Percentiles rank a stretch among this genome's conserved stretches.
phyloP scores from a whole-genome alignment of 2,113 vertebrate species.

The Xyliphius kryptos region DNA sequence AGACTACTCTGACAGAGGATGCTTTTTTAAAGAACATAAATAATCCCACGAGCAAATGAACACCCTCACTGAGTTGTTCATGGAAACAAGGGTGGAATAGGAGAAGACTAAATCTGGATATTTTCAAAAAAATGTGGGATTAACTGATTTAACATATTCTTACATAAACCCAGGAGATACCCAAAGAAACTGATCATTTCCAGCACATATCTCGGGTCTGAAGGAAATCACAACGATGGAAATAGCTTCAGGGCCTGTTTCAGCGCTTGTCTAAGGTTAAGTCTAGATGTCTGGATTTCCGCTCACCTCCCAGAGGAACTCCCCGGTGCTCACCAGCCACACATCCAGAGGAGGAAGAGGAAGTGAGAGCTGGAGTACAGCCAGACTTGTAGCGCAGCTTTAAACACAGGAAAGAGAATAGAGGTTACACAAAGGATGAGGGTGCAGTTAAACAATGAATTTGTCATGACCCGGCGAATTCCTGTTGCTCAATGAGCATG shows the following conservation, averaged over 20 bases:
- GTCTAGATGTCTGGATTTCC: conserved; percentile 36
- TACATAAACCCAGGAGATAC: too few relatives aligned
- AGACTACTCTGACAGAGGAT: conserved; percentile 10
- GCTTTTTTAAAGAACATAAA: conserved; percentile 4
- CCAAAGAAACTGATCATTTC: too few relatives aligned
- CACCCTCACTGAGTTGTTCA: too few relatives aligned
- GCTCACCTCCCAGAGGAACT: conserved; percentile 30
- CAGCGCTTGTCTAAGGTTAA: conserved; percentile 31
- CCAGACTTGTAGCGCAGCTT: conserved; percentile 18
- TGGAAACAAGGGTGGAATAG: too few relatives aligned
- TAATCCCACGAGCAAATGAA: too few relatives aligned
- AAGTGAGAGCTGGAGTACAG: conserved; percentile 2
- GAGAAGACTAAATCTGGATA: too few relatives aligned
- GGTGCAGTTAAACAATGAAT: conserved; percentile 27
- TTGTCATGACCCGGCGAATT: conserved; percentile 26
- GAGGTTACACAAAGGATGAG: conserved; percentile 25
- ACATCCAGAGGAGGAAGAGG: conserved; percentile 20
- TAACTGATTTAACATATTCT: too few relatives aligned
- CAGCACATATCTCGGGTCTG: too few relatives aligned
- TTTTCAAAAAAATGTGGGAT: too few relatives aligned
- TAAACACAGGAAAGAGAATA: conserved; percentile 11
- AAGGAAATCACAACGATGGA: too few relatives aligned
- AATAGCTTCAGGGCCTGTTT: conserved; percentile 34
- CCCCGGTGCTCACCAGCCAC: conserved; percentile 27
- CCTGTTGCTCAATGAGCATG: conserved; percentile 32